Conservation (phyloP, 2,888 invertebrate species). For the Amphipoea lucens region DNA sequence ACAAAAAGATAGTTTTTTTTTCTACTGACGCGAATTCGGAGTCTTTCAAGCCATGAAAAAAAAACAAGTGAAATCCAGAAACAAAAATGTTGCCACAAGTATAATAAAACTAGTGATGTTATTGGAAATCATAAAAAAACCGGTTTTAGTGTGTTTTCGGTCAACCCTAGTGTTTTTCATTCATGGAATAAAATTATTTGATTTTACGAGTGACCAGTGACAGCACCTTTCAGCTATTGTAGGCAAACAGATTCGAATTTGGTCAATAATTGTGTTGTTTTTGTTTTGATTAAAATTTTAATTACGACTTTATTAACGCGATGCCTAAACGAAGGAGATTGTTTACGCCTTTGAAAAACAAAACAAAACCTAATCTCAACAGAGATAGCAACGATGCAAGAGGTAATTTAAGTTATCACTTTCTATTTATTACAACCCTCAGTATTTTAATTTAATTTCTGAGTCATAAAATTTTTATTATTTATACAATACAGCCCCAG, state of each 20-base stretch:
- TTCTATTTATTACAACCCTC: constrained; percentile 36
- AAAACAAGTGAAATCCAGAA: constrained; percentile 34
- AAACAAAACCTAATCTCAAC: constrained; percentile 66
- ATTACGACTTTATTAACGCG: constrained; percentile 33
- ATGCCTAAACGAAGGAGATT: constrained; percentile 86
- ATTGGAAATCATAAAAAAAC: constrained; percentile 12
- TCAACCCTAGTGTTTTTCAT: constrained; percentile 30
- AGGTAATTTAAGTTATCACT: constrained; percentile 52
- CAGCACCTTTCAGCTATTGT: constrained; percentile 40
- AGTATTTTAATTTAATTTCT: constrained; percentile 4
- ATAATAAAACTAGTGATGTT: neutral
- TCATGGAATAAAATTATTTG: neutral
- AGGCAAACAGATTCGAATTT: constrained; percentile 61
- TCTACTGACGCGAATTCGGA: constrained; percentile 2
- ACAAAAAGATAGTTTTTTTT: constrained; percentile 51
- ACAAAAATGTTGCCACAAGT: constrained; percentile 27
- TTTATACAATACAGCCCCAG: neutral
- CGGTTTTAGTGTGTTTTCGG: constrained; percentile 22
- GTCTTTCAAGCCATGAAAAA: constrained; percentile 47
- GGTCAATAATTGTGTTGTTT: constrained; percentile 37
- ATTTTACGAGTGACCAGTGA: constrained; percentile 53
- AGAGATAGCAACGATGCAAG: constrained; percentile 59
- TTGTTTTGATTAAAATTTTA: constrained; percentile 63
- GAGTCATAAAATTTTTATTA: neutral
- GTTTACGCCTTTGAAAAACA: constrained; percentile 80